Evolutionary conservation across 2,888 invertebrate genomes (phyloP), one percentile per base, ranked within the genome.

Genomic region (Andrena dorsata): DNA sequence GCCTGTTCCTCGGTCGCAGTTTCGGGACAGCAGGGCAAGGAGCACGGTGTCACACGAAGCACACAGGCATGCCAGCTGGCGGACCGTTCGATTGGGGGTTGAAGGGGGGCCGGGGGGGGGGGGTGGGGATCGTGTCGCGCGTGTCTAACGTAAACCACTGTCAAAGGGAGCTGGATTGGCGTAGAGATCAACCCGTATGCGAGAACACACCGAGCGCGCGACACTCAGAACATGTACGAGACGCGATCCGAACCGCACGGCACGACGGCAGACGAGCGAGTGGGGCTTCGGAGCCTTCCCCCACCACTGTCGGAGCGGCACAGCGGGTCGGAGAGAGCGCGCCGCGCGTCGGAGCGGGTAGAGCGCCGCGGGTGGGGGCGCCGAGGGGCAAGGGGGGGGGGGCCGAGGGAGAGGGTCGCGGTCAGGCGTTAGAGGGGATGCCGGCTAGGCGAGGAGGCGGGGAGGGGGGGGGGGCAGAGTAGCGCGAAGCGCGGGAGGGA

Each of bases 231-330:
- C 77, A 47, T 75, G 71, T 75, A 76, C 74, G 68, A 71, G 28
- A 88, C 76, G 80, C 86, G 69, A 88, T 89, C 87, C 90, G 91
- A 90, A 91, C 91, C 91, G 92, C 91, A 91, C 93, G 74, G 90
- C 92, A 90, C 93, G 90, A 89, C 91, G 92, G 92, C 92, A 90
- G 92, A 89, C 93, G 93, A 93, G 92, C 93, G 93, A 93, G 91
- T 94, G 93, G 91, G 91, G 90, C 91, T 90, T 91, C 85, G 83
- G 84, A 83, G 87, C 87, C 83, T 91, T 80, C 91, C 92, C 91
- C 92, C 92, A 91, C 92, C 79, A 76, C 51, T 26, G 32, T 5
- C 26, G 61, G 80, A 60, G 23, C 68, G 73, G 77, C 58, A 77
- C 76, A 78, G 79, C 69, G 68, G 53, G 70, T 26, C 76, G 60